These are phyloP conservation scores for Megastigmus dorsalis DNA, from an alignment of 2,888 invertebrate genomes.

Conservation along the genomic window DNA sequence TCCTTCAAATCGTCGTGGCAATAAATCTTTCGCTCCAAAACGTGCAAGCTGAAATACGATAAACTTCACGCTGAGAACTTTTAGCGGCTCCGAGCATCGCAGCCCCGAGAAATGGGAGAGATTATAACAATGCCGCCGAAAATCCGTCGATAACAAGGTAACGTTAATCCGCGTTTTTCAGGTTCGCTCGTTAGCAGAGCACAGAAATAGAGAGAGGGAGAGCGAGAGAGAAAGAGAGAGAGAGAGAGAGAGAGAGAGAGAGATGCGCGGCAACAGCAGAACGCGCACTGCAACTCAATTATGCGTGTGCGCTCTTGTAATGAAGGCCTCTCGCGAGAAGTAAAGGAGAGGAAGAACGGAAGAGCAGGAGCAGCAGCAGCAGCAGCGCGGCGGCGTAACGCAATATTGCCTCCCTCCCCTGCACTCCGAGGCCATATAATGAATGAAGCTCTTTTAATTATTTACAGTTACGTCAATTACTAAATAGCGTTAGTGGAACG, in stretches of 20 bases:
- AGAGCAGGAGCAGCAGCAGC: neutral
- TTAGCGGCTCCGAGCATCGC: too few relatives aligned
- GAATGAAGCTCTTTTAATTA: slow-evolving; percentile 50
- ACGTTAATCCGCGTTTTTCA: slow-evolving; percentile 23
- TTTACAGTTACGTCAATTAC: slow-evolving; percentile 50
- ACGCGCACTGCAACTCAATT: slow-evolving; percentile 46
- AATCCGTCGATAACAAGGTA: slow-evolving; percentile 39
- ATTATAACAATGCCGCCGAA: too few relatives aligned
- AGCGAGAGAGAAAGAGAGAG: too few relatives aligned
- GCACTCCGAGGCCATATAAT: slow-evolving; percentile 38
- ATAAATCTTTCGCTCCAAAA: too few relatives aligned
- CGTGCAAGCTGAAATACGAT: too few relatives aligned
- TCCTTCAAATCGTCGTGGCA: too few relatives aligned
- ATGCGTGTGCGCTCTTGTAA: slow-evolving; percentile 3
- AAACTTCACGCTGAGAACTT: too few relatives aligned
- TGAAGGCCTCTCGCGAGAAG: slow-evolving; percentile 9
- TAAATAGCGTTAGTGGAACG: slow-evolving; percentile 10
- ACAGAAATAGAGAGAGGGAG: too few relatives aligned
- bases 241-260: too few relatives aligned
- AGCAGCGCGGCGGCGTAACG: neutral
- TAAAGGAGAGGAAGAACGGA: too few relatives aligned
- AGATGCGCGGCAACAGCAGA: slow-evolving; percentile 18
- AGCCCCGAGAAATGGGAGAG: too few relatives aligned
- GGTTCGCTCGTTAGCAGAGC: slow-evolving; percentile 37
- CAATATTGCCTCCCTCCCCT: slow-evolving; percentile 18